phyloP scores from a whole-genome alignment of 2,888 invertebrate genomes.

The Xestia sexstrigata region DNA sequence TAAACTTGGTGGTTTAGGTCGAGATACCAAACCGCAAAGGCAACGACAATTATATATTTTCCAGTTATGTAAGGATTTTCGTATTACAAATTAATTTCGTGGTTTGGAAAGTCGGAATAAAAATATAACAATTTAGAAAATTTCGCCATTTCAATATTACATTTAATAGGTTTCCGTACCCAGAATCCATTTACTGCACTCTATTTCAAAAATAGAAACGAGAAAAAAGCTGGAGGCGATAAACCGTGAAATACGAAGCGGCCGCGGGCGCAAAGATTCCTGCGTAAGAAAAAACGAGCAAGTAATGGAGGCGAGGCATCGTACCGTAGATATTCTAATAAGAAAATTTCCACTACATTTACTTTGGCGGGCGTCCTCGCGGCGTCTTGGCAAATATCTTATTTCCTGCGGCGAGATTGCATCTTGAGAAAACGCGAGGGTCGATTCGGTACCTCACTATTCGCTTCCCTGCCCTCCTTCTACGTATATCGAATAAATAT shows the following conservation, averaged over 20 bases:
- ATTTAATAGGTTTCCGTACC: slow-evolving; percentile 30
- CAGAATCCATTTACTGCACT: slow-evolving; percentile 54
- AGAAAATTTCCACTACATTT: slow-evolving; percentile 91
- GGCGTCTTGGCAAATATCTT: slow-evolving; percentile 91
- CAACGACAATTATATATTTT: background rate
- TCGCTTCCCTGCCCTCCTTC: slow-evolving; percentile 82
- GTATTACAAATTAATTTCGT: background rate
- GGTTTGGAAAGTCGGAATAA: background rate
- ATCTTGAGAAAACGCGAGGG: slow-evolving; percentile 91
- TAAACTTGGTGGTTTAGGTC: too few relatives aligned
- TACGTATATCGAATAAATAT: slow-evolving; percentile 65
- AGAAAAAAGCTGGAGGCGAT: slow-evolving; percentile 73
- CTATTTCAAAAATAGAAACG: slow-evolving; percentile 59
- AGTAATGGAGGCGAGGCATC: slow-evolving; percentile 87
- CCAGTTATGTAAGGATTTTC: background rate
- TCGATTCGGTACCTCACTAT: slow-evolving; percentile 87
- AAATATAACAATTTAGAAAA: background rate
- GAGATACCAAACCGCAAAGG: background rate
- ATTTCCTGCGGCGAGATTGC: slow-evolving; percentile 91
- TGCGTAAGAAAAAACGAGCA: slow-evolving; percentile 86
- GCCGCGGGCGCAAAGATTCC: slow-evolving; percentile 83
- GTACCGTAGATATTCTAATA: slow-evolving; percentile 91
- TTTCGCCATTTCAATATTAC: slow-evolving; percentile 30
- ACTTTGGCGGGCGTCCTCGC: slow-evolving; percentile 89
- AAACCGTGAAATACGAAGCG: slow-evolving; percentile 80